Evolutionary conservation across 2,113 vertebrate genomes (phyloP).

Genomic region (Harpagus bidentatus): DNA sequence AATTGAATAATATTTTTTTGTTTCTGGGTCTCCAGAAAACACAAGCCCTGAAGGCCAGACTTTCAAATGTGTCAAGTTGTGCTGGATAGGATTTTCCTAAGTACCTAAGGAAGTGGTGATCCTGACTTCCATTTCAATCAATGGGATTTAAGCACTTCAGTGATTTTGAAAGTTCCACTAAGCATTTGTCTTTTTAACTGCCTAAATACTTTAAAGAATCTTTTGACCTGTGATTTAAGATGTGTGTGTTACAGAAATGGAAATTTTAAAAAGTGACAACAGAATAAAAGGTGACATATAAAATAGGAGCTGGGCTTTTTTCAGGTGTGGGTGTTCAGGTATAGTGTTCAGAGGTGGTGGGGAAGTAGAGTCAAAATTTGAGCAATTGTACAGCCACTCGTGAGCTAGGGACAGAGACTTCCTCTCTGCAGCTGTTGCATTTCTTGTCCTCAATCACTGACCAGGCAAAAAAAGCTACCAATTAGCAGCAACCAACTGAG

Average conservation of each 20-base stretch:
- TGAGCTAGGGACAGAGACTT: background rate
- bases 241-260: background rate
- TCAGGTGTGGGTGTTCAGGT: background rate
- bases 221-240: background rate
- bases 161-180: background rate
- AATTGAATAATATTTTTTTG: background rate
- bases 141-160: background rate
- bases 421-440: background rate
- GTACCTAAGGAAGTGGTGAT: background rate
- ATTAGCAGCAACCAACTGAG: background rate
- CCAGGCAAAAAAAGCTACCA: background rate
- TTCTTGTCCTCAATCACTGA: background rate
- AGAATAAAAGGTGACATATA: background rate
- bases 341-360: background rate
- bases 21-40: background rate
- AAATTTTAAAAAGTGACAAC: background rate
- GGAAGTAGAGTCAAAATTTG: background rate
- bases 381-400: background rate
- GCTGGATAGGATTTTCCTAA: background rate
- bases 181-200: background rate
- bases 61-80: background rate
- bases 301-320: background rate
- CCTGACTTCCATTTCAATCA: background rate
- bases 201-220: background rate
- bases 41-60: background rate